These are phyloP conservation scores for Thyatira batis DNA, from an alignment of 2,888 invertebrate genomes.

Conservation along the genomic window DNA sequence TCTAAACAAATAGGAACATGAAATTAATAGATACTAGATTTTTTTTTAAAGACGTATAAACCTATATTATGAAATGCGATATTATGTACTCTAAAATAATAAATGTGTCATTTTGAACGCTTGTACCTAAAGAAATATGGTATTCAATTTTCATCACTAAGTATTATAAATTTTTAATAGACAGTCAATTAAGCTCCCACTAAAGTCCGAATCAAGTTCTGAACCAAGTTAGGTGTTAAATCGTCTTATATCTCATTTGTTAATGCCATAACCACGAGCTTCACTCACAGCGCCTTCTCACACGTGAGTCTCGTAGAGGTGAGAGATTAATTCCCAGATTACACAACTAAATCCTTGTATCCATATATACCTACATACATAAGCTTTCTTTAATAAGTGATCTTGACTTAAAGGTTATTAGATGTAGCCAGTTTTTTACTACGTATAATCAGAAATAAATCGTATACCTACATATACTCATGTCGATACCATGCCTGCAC, in stretches of 20 bases:
- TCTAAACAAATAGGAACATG: too few species aligned
- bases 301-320: conserved; percentile 1
- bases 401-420: not conserved
- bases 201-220: not conserved
- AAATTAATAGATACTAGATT: too few species aligned
- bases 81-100: too few species aligned
- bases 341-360: conserved; percentile 19
- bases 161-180: too few species aligned
- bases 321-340: conserved; percentile 9
- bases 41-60: too few species aligned
- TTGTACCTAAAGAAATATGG: too few species aligned
- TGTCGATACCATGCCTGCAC: not conserved
- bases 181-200: not conserved
- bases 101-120: too few species aligned
- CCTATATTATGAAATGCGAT: too few species aligned
- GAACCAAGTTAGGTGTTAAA: not conserved
- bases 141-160: too few species aligned
- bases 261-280: not conserved
- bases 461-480: not conserved
- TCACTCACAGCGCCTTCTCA: conserved; percentile 3
- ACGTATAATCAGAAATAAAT: too few species aligned
- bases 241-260: not conserved
- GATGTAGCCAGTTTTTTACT: too few species aligned
- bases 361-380: not conserved
- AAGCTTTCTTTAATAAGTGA: not conserved